A percentile compares a stretch with the other conserved stretches of the same genome.
phyloP scores from a whole-genome alignment of 2,888 invertebrate genomes.

The Drosophila barbarae region DNA sequence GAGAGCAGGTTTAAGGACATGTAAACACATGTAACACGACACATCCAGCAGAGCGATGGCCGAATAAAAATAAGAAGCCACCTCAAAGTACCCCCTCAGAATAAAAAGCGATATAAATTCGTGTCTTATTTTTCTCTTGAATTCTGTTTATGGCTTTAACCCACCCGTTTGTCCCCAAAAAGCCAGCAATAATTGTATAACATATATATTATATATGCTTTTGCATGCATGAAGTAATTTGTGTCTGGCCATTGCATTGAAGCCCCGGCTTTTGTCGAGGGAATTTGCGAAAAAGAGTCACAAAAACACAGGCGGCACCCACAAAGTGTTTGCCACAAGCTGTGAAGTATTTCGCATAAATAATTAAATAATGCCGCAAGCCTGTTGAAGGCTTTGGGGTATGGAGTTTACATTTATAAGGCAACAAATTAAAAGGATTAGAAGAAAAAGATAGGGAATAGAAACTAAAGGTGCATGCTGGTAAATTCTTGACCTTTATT shows the following conservation, averaged over 20 bases:
- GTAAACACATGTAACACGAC: conserved; percentile 58
- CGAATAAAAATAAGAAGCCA: conserved; percentile 20
- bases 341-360: conserved; percentile 38
- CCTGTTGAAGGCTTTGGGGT: conserved; percentile 10
- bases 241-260: conserved; percentile 22
- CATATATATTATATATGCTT: conserved; percentile 13
- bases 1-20: conserved; percentile 51
- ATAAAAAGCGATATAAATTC: conserved; percentile 16
- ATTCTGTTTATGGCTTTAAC: conserved; percentile 6
- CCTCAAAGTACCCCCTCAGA: conserved; percentile 1
- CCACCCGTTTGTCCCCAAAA: background rate
- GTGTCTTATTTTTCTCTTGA: conserved; percentile 1
- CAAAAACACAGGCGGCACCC: conserved; percentile 12
- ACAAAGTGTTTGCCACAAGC: conserved; percentile 15
- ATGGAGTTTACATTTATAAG: background rate
- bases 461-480: too few species aligned
- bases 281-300: conserved; percentile 5
- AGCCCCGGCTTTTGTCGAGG: background rate
- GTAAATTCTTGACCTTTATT: background rate
- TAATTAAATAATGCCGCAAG: conserved; percentile 37
- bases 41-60: conserved; percentile 36
- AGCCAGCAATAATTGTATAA: conserved; percentile 16
- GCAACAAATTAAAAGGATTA: background rate
- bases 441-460: background rate
- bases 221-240: conserved; percentile 26